Conservation (phyloP, 2,888 invertebrate genomes). For the Drosophila macrospina region DNA sequence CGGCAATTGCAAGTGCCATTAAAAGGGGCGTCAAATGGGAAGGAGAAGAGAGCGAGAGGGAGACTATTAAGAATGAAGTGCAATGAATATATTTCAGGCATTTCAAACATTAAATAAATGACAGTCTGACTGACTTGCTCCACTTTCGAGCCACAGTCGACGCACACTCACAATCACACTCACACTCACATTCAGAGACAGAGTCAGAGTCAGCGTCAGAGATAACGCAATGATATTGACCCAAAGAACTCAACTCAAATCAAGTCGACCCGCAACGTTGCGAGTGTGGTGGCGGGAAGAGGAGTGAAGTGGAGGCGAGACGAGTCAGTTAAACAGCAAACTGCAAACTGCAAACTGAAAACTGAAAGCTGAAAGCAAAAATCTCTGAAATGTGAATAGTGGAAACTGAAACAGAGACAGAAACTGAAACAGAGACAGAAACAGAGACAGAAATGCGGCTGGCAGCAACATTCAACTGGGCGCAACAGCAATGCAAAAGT, state of each 20-base stretch:
- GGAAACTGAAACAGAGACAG: slow-evolving; percentile 24
- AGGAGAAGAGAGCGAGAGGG: slow-evolving; percentile 12
- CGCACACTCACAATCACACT: too few relatives aligned
- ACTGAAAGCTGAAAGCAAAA: slow-evolving; percentile 47
- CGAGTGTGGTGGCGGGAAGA: neutral
- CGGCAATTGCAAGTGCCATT: slow-evolving; percentile 44
- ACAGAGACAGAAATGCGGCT: slow-evolving; percentile 34
- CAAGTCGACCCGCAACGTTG: slow-evolving; percentile 12
- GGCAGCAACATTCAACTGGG: slow-evolving; percentile 35
- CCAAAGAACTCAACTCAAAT: slow-evolving; percentile 63
- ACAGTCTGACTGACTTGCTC: slow-evolving; percentile 70
- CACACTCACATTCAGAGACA: neutral
- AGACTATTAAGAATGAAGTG: slow-evolving; percentile 70
- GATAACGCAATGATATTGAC: slow-evolving; percentile 77
- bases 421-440: slow-evolving; percentile 34
- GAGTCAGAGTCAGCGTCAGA: slow-evolving; percentile 10
- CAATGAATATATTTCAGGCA: slow-evolving; percentile 65
- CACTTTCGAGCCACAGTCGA: slow-evolving; percentile 30
- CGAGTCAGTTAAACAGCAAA: slow-evolving; percentile 6
- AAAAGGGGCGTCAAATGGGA: slow-evolving; percentile 9
- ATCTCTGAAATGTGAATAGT: slow-evolving; percentile 28
- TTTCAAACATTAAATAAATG: slow-evolving; percentile 72
- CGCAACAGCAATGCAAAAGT: slow-evolving; percentile 66
- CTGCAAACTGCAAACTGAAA: slow-evolving; percentile 16
- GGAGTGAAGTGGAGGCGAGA: too few relatives aligned